Base-by-base conservation (phyloP, 2,797 vertebrate genomes). In the Cercopithecus mitis region DNA sequence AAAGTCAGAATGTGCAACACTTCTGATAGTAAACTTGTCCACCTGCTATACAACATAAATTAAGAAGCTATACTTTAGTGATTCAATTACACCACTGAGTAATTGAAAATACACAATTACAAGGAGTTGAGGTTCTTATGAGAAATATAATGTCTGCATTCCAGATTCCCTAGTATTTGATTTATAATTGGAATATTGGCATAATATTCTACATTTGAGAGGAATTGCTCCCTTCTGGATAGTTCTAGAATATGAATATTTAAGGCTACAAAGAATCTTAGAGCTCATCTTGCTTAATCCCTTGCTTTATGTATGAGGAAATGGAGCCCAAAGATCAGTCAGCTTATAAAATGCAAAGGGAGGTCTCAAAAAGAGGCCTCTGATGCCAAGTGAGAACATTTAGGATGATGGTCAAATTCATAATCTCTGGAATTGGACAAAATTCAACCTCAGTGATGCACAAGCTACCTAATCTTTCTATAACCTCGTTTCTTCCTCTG, bases 11-110 rank as follows among this genome's bases (percentile, higher is more conserved):
- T 90, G 94, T 81, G 76, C 89, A 97, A 96, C 95, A 90, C 73
- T 96, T 97, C 72, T 96, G 97, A 97, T 96, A 97, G 96, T 96
- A 98, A 98, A 96, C 97, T 97, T 95, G 95, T 97, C 98, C 81
- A 98, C 97, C 92, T 97, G 97, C 95, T 95, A 88, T 33, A 88
- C 80, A 67, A 90, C 88, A 96, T 97, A 97, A 97, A 98, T 98
- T 97, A 97, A 97, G 86, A 92, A 96, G 91, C 94, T 52, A 88
- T 94, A 97, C 92, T 98, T 97, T 98, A 97, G 95, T 90, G 88
- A 98, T 98, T 97, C 95, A 97, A 95, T 97, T 97, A 98, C 55
- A 96, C 88, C 81, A 81, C 89, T 87, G 95, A 97, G 95, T 97
- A 98, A 98, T 96, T 97, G 97, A 97, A 98, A 97, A 98, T 92